Base-by-base conservation (phyloP, 2,888 invertebrate genomes). In the Melitaea athalia region DNA sequence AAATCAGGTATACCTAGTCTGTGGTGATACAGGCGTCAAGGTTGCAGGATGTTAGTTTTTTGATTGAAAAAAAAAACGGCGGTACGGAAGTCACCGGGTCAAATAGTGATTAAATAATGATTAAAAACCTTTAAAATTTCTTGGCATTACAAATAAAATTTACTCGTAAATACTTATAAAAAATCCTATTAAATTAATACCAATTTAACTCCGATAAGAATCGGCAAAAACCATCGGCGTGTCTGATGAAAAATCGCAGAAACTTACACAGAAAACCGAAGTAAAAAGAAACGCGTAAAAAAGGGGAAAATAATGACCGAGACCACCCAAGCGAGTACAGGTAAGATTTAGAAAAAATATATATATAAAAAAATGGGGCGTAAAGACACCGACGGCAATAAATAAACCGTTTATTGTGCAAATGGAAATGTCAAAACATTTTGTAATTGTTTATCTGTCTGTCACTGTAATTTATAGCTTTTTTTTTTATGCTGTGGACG, bases 391-490 rank as follows among this genome's bases (percentile, higher is more conserved):
- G 77, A 72, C 60, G 14, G 14, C 70, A 17, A 77, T 77, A 77
- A 77, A 78, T 78, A 72, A 69, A 62, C 31, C 52, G 47, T 57
- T 69, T 71, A 73, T 75, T 72, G 69, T 75, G 68, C 69, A 69
- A 67, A 68, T 67, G 66, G 75, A 77, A 71, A 75, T 73, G 78
- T 77, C 78, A 78, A 75, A 78, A 78, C 72, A 78, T 74, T 74
- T 70, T 72, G 70, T 74, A 73, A 72, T 74, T 70, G 53, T 38
- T 42, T 14, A 15, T 64, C 17, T 59, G 38, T 59, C 64, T 38
- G 55, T 55, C 52, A 10, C 11, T 12, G 52, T 31, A 12, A 52
- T 52, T 52, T 52, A 52, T 52, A 17, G 12, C 10, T 24, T 5
- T 52, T 31, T n/a, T 6, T 24, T 12, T 10, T 52, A 10, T 24